Evolutionary conservation across 2,113 vertebrate genomes (phyloP), one percentile per base, ranked within the genome.

Genomic region (Smithornis capensis): DNA sequence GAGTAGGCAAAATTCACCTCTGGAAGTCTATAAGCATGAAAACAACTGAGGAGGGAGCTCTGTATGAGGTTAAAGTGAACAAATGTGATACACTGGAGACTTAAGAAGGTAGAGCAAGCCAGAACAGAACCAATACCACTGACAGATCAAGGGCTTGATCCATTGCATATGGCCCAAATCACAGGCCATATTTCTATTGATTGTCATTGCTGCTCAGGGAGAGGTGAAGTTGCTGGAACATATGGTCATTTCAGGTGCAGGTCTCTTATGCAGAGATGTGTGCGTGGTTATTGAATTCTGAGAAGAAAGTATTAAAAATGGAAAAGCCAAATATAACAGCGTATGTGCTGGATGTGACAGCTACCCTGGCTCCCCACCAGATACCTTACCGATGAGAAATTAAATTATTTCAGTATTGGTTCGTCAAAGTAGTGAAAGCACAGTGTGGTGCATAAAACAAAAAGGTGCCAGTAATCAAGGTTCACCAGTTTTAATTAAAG

Each of bases 401-500:
- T 56, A 31, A 40, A 77, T 60, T 69, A 53, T 69, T 90, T 92
- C 2, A 3, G 11, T 83, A 22, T 69, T 70, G 55, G 6, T 90
- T 86, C 80, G 37, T 80, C 35, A 31, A 91, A 77, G 15, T 31
- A 53, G 22, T 53, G 68, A 83, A 81, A n/a, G 38, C 55, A 25
- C 67, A 82, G 9, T 59, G 37, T 45, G 28, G 35, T 50, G 12
- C 24, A 79, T 33, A 52, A 60, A 85, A 28, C 4, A 75, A 63
- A 93, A 63, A 52, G 0, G 64, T 56, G 19, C 21, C 33, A 83
- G n/a, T 52, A 83, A 86, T 77, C 40, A 89, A 86, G 42, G 25
- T 73, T 91, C 50, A 57, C 19, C 11, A 35, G 55, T 83, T 95
- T 96, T 95, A 92, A 92, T 95, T 95, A 94, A 90, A 92, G 11